Evolutionary conservation across 2,113 vertebrate species (phyloP).

Genomic region (Prionailurus viverrinus): DNA sequence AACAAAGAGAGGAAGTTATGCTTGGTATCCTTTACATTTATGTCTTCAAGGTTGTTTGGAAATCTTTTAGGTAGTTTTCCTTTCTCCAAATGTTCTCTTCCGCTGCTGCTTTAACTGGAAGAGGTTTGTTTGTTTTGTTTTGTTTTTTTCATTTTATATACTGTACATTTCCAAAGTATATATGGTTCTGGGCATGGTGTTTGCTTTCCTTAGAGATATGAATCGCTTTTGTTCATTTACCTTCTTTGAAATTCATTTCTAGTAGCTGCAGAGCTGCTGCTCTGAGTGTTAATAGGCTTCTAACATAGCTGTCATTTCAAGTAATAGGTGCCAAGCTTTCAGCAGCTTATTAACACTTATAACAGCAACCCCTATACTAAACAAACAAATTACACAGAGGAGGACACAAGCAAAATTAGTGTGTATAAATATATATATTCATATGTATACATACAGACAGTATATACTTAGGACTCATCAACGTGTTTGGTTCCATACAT

Average conservation of each 20-base stretch:
- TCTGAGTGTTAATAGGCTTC: slow-evolving; percentile 84
- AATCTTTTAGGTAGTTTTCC: slow-evolving; percentile 75
- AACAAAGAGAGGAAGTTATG: slow-evolving; percentile 81
- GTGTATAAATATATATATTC: slow-evolving; percentile 82
- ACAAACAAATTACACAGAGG: slow-evolving; percentile 84
- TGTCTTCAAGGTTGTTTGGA: slow-evolving; percentile 81
- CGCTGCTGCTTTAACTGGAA: slow-evolving; percentile 77
- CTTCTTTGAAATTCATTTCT: slow-evolving; percentile 86
- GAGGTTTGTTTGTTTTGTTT: neutral
- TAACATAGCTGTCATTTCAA: slow-evolving; percentile 85
- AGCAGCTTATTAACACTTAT: slow-evolving; percentile 84
- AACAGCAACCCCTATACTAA: slow-evolving; percentile 83
- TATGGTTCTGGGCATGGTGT: slow-evolving; percentile 62
- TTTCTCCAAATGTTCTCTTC: slow-evolving; percentile 80
- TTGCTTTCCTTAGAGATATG: slow-evolving; percentile 81
- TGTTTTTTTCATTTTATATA: slow-evolving; percentile 70
- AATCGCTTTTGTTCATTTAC: slow-evolving; percentile 84
- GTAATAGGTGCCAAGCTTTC: slow-evolving; percentile 85
- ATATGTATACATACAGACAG: slow-evolving; percentile 80
- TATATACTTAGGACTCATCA: slow-evolving; percentile 80
- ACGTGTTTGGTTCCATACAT: slow-evolving; percentile 83
- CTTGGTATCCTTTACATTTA: slow-evolving; percentile 75
- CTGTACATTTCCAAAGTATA: slow-evolving; percentile 71
- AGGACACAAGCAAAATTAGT: slow-evolving; percentile 83
- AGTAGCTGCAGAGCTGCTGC: slow-evolving; percentile 79